These are phyloP conservation scores for Erebia ligea DNA, from an alignment of 2,888 invertebrate genomes.

Conservation along the genomic window DNA sequence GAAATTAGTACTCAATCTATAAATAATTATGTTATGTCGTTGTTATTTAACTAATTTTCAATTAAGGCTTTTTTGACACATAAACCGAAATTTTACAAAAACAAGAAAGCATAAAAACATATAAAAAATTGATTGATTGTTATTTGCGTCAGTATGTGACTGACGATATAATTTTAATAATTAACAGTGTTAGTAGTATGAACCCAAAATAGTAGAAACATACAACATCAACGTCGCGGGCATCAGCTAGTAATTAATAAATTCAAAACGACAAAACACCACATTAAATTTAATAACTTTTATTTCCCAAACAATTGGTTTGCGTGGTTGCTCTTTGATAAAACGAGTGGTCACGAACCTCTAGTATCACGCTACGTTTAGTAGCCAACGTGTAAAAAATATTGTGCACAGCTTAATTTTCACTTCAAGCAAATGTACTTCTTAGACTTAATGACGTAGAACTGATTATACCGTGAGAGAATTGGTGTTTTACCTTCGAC, in stretches of 20 bases:
- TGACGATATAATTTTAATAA: too few species aligned
- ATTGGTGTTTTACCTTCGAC: constrained; percentile 2
- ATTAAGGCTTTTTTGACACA: too few species aligned
- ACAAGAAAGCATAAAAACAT: too few species aligned
- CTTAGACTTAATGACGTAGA: constrained; percentile 13
- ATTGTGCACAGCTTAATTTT: neutral
- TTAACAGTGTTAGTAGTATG: too few species aligned
- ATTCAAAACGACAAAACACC: constrained; percentile 26
- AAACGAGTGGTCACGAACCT: constrained; percentile 29
- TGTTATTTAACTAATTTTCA: too few species aligned
- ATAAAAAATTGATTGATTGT: too few species aligned
- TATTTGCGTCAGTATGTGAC: too few species aligned
- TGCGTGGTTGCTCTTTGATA: constrained; percentile 32
- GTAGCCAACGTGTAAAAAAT: constrained; percentile 23
- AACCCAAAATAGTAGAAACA: too few species aligned
- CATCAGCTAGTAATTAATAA: constrained; percentile 7
- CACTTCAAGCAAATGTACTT: constrained; percentile 18
- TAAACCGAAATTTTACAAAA: too few species aligned
- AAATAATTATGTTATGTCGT: too few species aligned
- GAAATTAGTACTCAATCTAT: too few species aligned
- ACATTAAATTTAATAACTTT: constrained; percentile 30
- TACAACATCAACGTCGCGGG: neutral
- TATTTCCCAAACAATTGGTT: constrained; percentile 34
- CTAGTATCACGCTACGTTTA: constrained; percentile 28
- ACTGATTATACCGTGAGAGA: constrained; percentile 15